A percentile compares a stretch with the other conserved stretches of the same genome.
Conservation (phyloP, 2,797 vertebrate genomes). For the Aplochiton taeniatus region DNA sequence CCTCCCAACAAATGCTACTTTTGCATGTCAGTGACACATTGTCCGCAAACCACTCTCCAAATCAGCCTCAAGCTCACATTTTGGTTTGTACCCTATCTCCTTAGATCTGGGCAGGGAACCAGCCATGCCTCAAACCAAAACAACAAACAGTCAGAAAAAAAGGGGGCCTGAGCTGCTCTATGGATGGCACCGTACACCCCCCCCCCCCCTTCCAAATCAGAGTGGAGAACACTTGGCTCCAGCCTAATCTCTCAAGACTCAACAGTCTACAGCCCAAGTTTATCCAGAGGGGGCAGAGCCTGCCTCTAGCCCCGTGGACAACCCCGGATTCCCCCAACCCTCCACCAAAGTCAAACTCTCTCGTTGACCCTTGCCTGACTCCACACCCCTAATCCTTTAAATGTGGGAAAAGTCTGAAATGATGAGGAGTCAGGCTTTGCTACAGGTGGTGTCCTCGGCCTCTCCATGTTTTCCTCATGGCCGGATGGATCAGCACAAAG, state of each 20-base stretch:
- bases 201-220: slow-evolving; percentile 61
- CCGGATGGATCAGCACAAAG: slow-evolving; percentile 44
- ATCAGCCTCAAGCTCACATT: slow-evolving; percentile 55
- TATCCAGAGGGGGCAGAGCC: slow-evolving; percentile 64
- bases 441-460: slow-evolving; percentile 61
- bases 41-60: slow-evolving; percentile 70
- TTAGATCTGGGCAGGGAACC: slow-evolving; percentile 67
- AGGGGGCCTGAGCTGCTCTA: slow-evolving; percentile 35
- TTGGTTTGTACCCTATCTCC: slow-evolving; percentile 45
- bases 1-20: slow-evolving; percentile 59
- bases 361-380: slow-evolving; percentile 66
- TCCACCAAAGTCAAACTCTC: slow-evolving; percentile 48
- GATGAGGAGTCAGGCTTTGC: slow-evolving; percentile 60
- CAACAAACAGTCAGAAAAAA: slow-evolving; percentile 49
- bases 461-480: slow-evolving; percentile 41
- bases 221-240: slow-evolving; percentile 64
- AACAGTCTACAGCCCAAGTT: slow-evolving; percentile 70
- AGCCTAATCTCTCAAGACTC: slow-evolving; percentile 70
- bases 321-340: slow-evolving; percentile 37
- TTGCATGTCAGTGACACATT: slow-evolving; percentile 75
- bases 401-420: slow-evolving; percentile 69
- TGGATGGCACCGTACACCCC: slow-evolving; percentile 32
- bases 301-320: slow-evolving; percentile 42
- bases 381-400: slow-evolving; percentile 64
- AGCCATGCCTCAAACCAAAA: slow-evolving; percentile 55